Conservation (phyloP, 2,888 invertebrate genomes). For the Dolomedes plantarius region DNA sequence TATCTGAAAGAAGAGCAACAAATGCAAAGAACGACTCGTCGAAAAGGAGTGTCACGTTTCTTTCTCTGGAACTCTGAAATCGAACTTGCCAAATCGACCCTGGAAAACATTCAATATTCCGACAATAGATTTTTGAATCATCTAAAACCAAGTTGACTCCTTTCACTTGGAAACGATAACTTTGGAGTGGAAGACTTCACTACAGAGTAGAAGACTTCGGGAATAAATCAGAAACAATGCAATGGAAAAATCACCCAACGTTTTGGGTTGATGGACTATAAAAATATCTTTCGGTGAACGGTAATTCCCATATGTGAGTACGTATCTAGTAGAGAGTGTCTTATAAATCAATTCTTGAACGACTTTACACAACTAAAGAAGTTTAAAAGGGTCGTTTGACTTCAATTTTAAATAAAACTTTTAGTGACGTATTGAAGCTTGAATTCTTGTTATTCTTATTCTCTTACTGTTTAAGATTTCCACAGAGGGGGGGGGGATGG, state of each 20-base stretch:
- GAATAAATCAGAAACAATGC: slow-evolving; percentile 18
- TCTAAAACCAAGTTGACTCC: slow-evolving; percentile 60
- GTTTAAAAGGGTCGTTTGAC: not conserved
- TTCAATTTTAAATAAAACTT: not conserved
- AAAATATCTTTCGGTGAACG: slow-evolving; percentile 47
- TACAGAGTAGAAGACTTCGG: slow-evolving; percentile 23
- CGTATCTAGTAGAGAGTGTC: slow-evolving; percentile 2
- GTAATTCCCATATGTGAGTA: slow-evolving; percentile 32
- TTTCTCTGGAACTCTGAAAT: slow-evolving; percentile 30
- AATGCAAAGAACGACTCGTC: slow-evolving; percentile 29
- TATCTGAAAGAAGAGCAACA: slow-evolving; percentile 33
- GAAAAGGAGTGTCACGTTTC: slow-evolving; percentile 46
- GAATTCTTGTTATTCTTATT: too few relatives aligned
- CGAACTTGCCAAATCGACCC: slow-evolving; percentile 50
- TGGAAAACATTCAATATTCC: slow-evolving; percentile 56
- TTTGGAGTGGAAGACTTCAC: slow-evolving; percentile 34
- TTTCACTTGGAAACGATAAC: slow-evolving; percentile 56
- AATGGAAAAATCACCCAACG: slow-evolving; percentile 38
- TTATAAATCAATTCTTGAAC: not conserved
- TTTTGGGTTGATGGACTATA: slow-evolving; percentile 62
- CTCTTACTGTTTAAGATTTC: too few relatives aligned
- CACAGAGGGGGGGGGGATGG: too few relatives aligned
- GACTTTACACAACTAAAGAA: not conserved
- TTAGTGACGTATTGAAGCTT: too few relatives aligned
- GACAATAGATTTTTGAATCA: slow-evolving; percentile 68